Base-by-base conservation (phyloP, 2,797 vertebrate genomes). In the Arremon brunneinucha region DNA sequence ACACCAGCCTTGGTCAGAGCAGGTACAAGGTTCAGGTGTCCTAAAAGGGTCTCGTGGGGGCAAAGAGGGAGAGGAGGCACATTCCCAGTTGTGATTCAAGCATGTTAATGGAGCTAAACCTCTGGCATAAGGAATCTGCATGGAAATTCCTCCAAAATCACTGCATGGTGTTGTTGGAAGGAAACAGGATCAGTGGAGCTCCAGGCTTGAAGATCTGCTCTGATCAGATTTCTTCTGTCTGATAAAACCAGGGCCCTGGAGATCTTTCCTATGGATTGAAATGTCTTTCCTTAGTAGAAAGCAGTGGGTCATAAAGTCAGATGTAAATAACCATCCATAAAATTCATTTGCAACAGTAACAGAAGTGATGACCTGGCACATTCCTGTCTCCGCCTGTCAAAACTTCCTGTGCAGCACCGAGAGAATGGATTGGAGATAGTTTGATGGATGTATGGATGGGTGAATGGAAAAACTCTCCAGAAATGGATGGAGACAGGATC, bases 311-410 rank as follows among this genome's bases (percentile, higher is more conserved):
- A 18, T 74, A 74, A 41, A 47, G 39, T 64, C 11, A 1, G 70
- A 70, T 23, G 78, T 76, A 90, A 92, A 94, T 89, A 95, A 39
- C 86, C 65, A 43, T 55, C 79, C 78, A 78, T 87, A 90, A 89
- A 80, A 95, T 93, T 95, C 89, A 85, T 93, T 93, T 62, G 87
- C 55, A 91, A 81, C 83, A 39, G 72, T 83, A 90, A 87, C 65
- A 95, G 86, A 88, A 95, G 74, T 89, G 90, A 95, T 93, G 92
- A 95, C 34, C 69, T 24, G 82, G 89, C 84, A 64, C 57, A 93
- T 94, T 67, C 68, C 52, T 11, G 0, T 59, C 88, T 77, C 81
- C 0, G 9, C 77, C 68, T 93, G 75, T 93, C 94, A 94, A 71
- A 69, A 52, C 49, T 74, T 64, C 89, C 81, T 43, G 78, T 24